Base-by-base conservation (phyloP, 2,797 vertebrate species). In the Sebastiscus albofasciatus region DNA sequence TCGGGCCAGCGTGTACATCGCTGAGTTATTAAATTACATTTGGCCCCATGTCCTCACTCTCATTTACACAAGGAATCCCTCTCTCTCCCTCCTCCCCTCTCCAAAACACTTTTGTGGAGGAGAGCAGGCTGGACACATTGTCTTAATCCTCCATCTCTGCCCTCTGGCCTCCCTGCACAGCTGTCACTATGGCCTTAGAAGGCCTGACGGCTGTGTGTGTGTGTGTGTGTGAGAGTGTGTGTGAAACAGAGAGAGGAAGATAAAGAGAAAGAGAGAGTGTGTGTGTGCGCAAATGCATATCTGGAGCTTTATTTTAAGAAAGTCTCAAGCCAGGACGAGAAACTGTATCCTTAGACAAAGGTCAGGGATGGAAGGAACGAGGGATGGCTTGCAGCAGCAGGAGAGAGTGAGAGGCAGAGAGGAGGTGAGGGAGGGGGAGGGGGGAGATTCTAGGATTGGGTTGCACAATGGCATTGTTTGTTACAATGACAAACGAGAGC, bases 131-230 rank as follows among this genome's bases (percentile, higher is more conserved):
- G 86, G 77, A 90, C 91, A 73, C 88, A 80, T 92, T 90, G 90
- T 94, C 92, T 94, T 94, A 91, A 92, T 93, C 90, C 92, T 82
- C 76, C 46, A 68, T 84, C 79, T 79, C 86, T 92, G 72, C 72
- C 66, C 87, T 83, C 89, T 71, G 81, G 85, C 87, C 90, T 91
- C 86, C 76, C 80, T 87, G 83, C 67, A 88, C 94, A 95, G 94
- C 94, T 95, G 94, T 92, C 91, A 90, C 84, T 85, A 88, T 94
- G 87, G 93, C 95, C 93, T 91, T 95, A 95, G 90, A 96, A 95
- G 93, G 94, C 79, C 80, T 82, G 88, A 74, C 26, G 65, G 71
- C 72, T 64, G 79, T 31, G 68, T 58, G 77, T 20, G 61, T 73
- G 78, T 56, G 64, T 72, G 74, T 62, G 64, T 46, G 78, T 60